Evolutionary conservation across 2,888 invertebrate species (phyloP), one percentile per base, ranked within the genome.

Genomic region (Homarus gammarus): DNA sequence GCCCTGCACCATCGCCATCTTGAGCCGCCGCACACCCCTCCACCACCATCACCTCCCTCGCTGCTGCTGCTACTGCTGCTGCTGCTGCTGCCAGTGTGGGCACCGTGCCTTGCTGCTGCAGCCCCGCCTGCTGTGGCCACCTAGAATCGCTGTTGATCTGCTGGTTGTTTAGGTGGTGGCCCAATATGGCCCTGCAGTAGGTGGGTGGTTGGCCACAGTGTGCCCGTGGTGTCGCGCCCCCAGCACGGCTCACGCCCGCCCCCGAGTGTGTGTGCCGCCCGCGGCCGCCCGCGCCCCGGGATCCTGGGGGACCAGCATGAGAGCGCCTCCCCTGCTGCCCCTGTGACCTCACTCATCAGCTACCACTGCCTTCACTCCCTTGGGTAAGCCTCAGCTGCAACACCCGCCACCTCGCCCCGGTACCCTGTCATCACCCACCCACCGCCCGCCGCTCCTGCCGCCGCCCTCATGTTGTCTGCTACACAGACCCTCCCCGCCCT

Each of bases 291-390:
- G 88, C 77, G 73, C 84, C 78, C 81, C 84, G 88, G 88, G 78
- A 83, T 68, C 88, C 83, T 84, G 77, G 84, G 78, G 88, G 83
- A 83, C 77, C 77, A 88, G 88, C 84, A 88, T 88, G 88, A 88
- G 88, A 88, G 88, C 84, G 72, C 88, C 83, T 77, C 88, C 84
- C 78, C 56, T 68, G 81, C 79, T 88, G 83, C 88, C 88, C 88
- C 88, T 88, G 88, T 88, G 84, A 88, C 88, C 83, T 88, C 88
- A 84, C 75, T 78, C 75, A 84, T n/a, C 87, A 81, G 81, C 64
- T 75, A 44, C 27, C 87, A 87, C 87, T 82, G 81, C 81, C 87
- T 61, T 61, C 73, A 75, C 84, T 64, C 51, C 87, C 87, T 61
- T 56, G 79, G 87, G 81, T 82, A 81, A 87, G 87, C 73, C 38